phyloP scores from a whole-genome alignment of 2,888 invertebrate genomes.

The Rotaria sp. region DNA sequence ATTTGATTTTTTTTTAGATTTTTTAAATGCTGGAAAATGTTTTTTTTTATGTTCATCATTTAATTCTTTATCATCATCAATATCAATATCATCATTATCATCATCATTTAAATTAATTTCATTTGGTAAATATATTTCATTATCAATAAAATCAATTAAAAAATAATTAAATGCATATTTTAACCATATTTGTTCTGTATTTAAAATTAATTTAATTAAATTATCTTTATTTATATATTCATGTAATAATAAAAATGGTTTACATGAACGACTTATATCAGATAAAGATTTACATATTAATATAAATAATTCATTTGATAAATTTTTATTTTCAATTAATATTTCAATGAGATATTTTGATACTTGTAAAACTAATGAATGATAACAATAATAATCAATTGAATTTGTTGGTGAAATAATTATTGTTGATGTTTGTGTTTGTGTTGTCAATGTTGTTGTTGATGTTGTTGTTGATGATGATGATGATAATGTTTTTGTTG shows the following conservation, averaged over 20 bases:
- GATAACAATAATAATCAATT: background rate
- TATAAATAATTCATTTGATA: background rate
- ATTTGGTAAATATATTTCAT: background rate
- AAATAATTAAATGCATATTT: background rate
- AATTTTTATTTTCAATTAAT: background rate
- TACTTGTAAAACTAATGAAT: background rate
- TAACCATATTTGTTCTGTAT: background rate
- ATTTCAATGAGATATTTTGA: background rate
- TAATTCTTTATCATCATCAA: background rate
- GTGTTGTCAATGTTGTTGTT: background rate
- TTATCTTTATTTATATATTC: background rate
- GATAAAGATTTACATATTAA: background rate
- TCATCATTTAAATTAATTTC: background rate
- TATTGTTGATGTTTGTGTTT: background rate
- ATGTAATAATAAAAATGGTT: background rate
- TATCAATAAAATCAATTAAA: background rate
- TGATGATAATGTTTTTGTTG: background rate
- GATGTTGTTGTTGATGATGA: background rate
- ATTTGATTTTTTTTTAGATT: background rate
- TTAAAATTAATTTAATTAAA: background rate
- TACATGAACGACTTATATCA: background rate
- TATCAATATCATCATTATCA: background rate
- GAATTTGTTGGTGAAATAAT: background rate
- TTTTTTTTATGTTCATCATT: background rate
- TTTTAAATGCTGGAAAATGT: conserved; percentile 27